Evolutionary conservation across 2,888 invertebrate species (phyloP), one percentile per base, ranked within the genome.

Genomic region (Ctena decussata): DNA sequence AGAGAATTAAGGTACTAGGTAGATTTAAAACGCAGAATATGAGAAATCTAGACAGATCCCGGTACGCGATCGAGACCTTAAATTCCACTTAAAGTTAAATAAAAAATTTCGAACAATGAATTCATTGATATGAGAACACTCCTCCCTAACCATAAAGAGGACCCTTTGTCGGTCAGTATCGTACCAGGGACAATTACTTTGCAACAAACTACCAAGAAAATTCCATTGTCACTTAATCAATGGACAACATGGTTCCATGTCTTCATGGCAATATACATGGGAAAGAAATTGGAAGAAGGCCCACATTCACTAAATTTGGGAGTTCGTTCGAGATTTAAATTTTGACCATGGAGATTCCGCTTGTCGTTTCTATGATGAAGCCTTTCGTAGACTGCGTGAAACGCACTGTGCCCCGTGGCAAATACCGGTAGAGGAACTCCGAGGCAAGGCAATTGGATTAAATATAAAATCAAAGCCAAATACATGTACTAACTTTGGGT

Each of bases 241-340:
- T 77, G 77, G 77, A 77, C 77, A 21, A 46, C 65, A 44, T 44
- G 69, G 24, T 76, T 77, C 44, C 65, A 65, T 30, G 44, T 41
- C 39, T 77, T 77, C 35, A 44, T 69, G 44, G 65, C 69, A 15
- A 46, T 77, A 15, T 77, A 69, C 24, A 24, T 77, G 1, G 77
- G 69, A 30, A 44, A 41, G 30, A 57, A 69, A 3, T 35, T 46
- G 21, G 57, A 69, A 24, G 77, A 69, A 39, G 65, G 69, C 1
- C 44, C 77, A 6, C 46, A 69, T 21, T 46, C 69, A 30, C 32
- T 76, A 15, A 76, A 76, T 41, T 76, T 44, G 53, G 15, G 37
- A 53, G 6, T 60, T 60, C 18, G 39, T 60, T n/a, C 37, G 60
- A 0, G 65, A 77, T 2, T 24, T 77, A 6, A 27, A 35, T 76